Base-by-base conservation (phyloP, 2,888 invertebrate species). In the Chromoteleia sp. region DNA sequence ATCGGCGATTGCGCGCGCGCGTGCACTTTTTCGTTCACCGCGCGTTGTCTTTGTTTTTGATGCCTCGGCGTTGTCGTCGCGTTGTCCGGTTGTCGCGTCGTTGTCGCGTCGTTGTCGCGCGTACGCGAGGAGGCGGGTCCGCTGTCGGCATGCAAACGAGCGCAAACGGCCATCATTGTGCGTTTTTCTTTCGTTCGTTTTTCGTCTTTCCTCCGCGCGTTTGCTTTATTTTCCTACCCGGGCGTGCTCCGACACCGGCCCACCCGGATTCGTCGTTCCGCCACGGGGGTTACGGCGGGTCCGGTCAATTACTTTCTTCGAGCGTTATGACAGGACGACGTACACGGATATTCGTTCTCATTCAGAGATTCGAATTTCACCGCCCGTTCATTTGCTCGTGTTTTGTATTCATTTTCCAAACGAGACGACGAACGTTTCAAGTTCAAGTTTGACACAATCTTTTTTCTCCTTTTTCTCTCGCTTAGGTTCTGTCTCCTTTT, bases 221-320 rank as follows among this genome's bases (percentile, higher is more conserved):
- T 43, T 25, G 29, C 30, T 58, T 74, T 73, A 41, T 73, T 73
- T 50, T 39, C 14, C 50, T 45, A 17, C 54, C 5, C 12, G 6
- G 50, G 8, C 17, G 36, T 36, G 19, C 29, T 67, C 45, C 21
- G 41, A 68, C 68, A 21, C 33, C 54, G 25, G 70, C 36, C 75
- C 67, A 67, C 58, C 67, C 68, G 76, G 61, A 43, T 54, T 68
- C 8, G 36, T 59, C 67, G 61, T 19, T 73, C 61, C 39, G 33
- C 54, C 6, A 52, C 52, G 52, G 43, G 25, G 63, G 61, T 56
- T 74, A 14, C 67, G 59, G 76, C 76, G 68, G 76, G 76, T 59
- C 52, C 52, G 52, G 30, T 76, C 67, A 59, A 59, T 68, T 76
- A 61, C 58, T 19, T 39, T 41, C 21, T 56, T 58, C n/a, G 39